Conservation (phyloP, 37 sponge, comb jelly and placozoan genomes). For the Cladorhizidae sp. region DNA sequence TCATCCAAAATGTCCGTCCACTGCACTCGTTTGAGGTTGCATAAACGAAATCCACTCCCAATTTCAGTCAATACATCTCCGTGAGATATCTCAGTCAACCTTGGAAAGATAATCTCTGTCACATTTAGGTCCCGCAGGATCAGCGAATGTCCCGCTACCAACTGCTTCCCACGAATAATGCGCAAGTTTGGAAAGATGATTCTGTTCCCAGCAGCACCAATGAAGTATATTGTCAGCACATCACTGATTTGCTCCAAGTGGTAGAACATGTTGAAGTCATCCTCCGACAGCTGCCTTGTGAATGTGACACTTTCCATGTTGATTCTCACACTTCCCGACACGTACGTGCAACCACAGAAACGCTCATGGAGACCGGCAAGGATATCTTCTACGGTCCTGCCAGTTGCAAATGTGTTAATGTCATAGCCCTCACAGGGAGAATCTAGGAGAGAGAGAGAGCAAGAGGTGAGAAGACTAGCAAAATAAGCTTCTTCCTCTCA, state of each 20-base stretch:
- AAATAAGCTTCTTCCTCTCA: too few relatives aligned
- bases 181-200: constrained; percentile 55
- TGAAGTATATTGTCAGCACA: constrained; percentile 5
- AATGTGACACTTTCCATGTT: not conserved
- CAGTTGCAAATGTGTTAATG: not conserved
- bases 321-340: constrained; percentile 45
- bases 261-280: constrained; percentile 41
- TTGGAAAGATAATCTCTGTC: constrained; percentile 29
- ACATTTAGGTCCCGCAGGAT: constrained; percentile 5
- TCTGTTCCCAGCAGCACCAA: constrained; percentile 8
- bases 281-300: constrained; percentile 9
- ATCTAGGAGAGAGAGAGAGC: not conserved
- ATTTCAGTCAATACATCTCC: constrained; percentile 23
- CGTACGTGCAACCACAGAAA: constrained; percentile 58
- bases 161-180: constrained; percentile 37
- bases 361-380: constrained; percentile 11
- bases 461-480: too few relatives aligned
- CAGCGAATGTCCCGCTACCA: not conserved
- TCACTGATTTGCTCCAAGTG: constrained; percentile 51
- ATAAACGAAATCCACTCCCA: constrained; percentile 2
- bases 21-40: constrained; percentile 35
- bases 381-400: constrained; percentile 3
- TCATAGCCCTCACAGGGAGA: constrained; percentile 12
- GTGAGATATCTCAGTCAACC: constrained; percentile 41
- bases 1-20: constrained; percentile 60